Conservation (phyloP, 1,140 invertebrate species). For the Lepidotrigona ventralis region DNA sequence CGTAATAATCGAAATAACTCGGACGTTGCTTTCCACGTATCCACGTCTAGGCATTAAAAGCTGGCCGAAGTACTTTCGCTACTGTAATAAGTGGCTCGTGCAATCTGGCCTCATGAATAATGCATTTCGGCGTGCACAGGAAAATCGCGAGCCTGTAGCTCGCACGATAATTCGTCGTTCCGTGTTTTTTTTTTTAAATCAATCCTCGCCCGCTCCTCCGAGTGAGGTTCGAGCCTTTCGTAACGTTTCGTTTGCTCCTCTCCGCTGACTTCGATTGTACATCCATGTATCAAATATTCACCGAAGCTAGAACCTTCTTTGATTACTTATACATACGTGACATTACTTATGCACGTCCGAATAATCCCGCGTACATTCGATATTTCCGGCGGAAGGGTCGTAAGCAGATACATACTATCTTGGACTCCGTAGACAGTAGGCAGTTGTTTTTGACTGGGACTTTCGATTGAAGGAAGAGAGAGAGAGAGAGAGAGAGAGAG, state of each 20-base stretch:
- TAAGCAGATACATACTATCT: constrained; percentile 23
- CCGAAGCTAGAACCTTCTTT: too few species aligned
- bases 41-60: not conserved
- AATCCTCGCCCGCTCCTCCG: not conserved
- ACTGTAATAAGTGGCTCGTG: constrained; percentile 3
- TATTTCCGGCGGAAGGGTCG: constrained; percentile 28
- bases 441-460: not conserved
- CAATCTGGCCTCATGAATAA: constrained; percentile 3
- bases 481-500: not conserved
- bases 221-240: not conserved
- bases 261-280: not conserved
- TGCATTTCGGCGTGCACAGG: not conserved
- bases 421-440: not conserved
- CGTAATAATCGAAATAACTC: constrained; percentile 33
- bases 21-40: constrained; percentile 3
- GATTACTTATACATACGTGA: constrained; percentile 21
- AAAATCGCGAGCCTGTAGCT: too few species aligned
- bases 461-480: not conserved
- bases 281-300: not conserved
- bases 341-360: not conserved
- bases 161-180: constrained; percentile 10
- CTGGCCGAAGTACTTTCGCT: not conserved
- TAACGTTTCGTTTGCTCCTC: not conserved
- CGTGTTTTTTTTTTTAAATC: not conserved
- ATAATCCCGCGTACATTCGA: constrained; percentile 25